A percentile compares a stretch with the other conserved stretches of the same genome.
Conservation (phyloP, 2,797 vertebrate species). For the Lepilemur ruficaudatus region DNA sequence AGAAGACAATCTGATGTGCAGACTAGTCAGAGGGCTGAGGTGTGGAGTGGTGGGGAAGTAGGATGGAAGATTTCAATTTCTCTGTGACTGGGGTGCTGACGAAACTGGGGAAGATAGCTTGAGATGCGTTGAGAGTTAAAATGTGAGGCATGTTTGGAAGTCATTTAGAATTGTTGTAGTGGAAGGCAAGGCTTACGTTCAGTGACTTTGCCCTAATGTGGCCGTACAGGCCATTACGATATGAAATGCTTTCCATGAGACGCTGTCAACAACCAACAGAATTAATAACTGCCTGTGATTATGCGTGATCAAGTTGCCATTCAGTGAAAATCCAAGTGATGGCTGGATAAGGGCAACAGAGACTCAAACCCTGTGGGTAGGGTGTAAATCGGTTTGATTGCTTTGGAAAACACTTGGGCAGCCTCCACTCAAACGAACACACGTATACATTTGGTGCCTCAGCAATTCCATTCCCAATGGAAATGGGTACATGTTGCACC, state of each 20-base stretch:
- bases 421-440: neutral
- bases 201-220: neutral
- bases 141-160: neutral
- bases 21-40: neutral
- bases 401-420: neutral
- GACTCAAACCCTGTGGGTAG: neutral
- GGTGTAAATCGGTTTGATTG: neutral
- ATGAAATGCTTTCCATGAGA: neutral
- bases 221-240: neutral
- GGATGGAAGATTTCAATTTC: neutral
- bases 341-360: neutral
- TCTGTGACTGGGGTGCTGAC: neutral
- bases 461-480: neutral
- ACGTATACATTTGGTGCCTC: neutral
- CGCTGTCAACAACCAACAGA: neutral
- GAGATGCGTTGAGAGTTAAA: neutral
- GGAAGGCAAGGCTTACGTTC: neutral
- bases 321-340: neutral
- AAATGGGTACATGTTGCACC: neutral
- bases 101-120: neutral
- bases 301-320: neutral
- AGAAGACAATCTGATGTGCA: neutral
- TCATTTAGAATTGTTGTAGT: neutral
- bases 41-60: neutral
- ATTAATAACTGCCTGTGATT: neutral